phyloP scores from a whole-genome alignment of 2,888 invertebrate species.

The Barypeithes pellucidus region DNA sequence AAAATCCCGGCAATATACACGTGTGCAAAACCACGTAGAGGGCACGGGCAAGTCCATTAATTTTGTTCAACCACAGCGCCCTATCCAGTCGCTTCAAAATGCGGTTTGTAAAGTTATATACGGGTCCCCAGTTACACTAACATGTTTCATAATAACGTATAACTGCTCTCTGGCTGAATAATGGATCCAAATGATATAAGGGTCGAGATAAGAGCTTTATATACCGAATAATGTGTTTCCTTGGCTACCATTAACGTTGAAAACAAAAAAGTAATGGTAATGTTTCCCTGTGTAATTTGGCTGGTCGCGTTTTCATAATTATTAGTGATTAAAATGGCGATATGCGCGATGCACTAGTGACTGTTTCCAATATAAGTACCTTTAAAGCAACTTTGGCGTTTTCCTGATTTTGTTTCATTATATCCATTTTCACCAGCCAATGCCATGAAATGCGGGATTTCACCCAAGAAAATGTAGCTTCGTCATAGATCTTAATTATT shows the following conservation, averaged over 20 bases:
- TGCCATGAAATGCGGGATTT: too few species aligned
- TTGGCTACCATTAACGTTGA: background rate
- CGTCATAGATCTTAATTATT: too few species aligned
- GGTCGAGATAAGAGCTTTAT: constrained; percentile 16
- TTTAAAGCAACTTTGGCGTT: too few species aligned
- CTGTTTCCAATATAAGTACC: too few species aligned
- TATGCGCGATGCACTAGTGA: too few species aligned
- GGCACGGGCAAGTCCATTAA: constrained; percentile 5
- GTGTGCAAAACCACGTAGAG: constrained; percentile 4
- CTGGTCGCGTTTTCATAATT: too few species aligned
- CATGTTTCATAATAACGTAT: constrained; percentile 24
- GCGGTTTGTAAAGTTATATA: constrained; percentile 16
- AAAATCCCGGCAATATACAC: background rate
- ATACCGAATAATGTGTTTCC: constrained; percentile 8
- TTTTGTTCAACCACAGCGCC: constrained; percentile 23
- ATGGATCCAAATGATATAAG: constrained; percentile 17
- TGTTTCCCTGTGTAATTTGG: too few species aligned
- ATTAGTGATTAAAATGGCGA: too few species aligned
- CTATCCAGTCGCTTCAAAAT: constrained; percentile 15
- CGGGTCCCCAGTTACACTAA: constrained; percentile 16
- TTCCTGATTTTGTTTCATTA: too few species aligned
- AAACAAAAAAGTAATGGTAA: background rate
- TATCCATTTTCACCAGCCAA: too few species aligned
- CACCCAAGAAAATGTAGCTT: too few species aligned
- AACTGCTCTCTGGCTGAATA: constrained; percentile 19